Evolutionary conservation across 2,113 vertebrate species (phyloP), one percentile per base, ranked within the genome.

Genomic region (Phalacrocorax aristotelis): DNA sequence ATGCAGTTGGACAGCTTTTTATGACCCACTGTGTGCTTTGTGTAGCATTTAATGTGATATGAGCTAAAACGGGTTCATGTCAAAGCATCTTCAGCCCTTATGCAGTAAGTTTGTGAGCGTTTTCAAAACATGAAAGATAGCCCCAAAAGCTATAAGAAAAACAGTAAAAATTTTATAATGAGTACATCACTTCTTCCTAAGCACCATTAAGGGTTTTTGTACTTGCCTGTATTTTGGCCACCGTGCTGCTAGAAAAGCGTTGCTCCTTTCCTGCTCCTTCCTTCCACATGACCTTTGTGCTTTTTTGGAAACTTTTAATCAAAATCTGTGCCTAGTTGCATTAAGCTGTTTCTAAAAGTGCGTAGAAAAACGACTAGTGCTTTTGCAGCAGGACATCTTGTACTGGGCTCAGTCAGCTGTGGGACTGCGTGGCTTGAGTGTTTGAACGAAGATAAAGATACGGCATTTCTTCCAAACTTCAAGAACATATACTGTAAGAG

Each of bases 401-500:
- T 34, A 4, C 14, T 10, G 30, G 68, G 38, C 64, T 68, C 36
- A 26, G n/a, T 15, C 71, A 38, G 44, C 60, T n/a, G n/a, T 44
- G 51, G 80, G 42, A 12, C 34, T 58, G 55, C 55, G 9, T 1
- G 3, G 6, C 44, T 42, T 13, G 49, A 42, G 54, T n/a, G 8
- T 46, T 86, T 26, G 40, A 51, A 23, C 25, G 36, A 21, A 49
- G 23, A 6, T 32, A 52, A 52, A 71, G 29, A 4, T 15, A 29
- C 1, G 3, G 0, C 22, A 3, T 68, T 68, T 42, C 40, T 52
- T 46, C 58, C 34, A n/a, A 30, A n/a, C 52, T 51, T 66, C 27
- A 25, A 19, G 54, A 42, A 23, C 7, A 3, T n/a, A 2, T 0
- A 2, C 23, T 64, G 3, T 11, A 16, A 57, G 49, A 32, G 15